Evolutionary conservation across 1,140 invertebrate species (phyloP), one percentile per base, ranked within the genome.

Genomic region (Drosophila santomea): DNA sequence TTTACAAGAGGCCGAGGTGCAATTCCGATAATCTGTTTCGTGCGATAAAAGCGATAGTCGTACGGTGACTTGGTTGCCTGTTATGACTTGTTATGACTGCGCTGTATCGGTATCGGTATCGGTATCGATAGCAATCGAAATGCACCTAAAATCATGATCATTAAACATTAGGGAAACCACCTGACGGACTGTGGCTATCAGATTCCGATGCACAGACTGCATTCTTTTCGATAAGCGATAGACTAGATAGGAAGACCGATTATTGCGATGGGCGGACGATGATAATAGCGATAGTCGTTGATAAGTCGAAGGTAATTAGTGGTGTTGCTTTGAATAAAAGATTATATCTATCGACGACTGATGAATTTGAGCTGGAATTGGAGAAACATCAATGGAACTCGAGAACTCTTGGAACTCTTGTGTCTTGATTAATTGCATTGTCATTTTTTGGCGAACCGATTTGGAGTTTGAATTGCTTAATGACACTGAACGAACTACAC

Each of bases 401-500:
- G 55, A 28, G 50, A 23, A 15, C 17, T 17, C 17, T 17, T 17
- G 17, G 60, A 43, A 57, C 17, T 44, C 55, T 28, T 28, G 55
- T 36, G 50, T 20, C 14, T 20, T 43, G 12, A 58, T 32, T 62
- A 62, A 58, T 62, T 44, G 17, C 50, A 59, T 60, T 23, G 54
- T 41, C 23, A 59, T 32, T 32, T 20, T 57, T 8, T 10, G 57
- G 57, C 35, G 36, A 32, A 58, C 14, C 36, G 52, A 61, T 59
- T 59, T 62, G 14, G 1, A 60, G 38, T 43, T 62, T 36, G 2
- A 23, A 41, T 58, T 62, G 14, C 11, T 32, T 41, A 57, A 32
- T 62, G 59, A 20, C 36, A 58, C 25, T 60, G 39, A 64, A 45
- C 61, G 55, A 64, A 64, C 61, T 61, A 64, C 56, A 61, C 25